These are phyloP conservation scores for Brienomyrus brachyistius DNA, from an alignment of 2,113 vertebrate species.

Conservation along the genomic window DNA sequence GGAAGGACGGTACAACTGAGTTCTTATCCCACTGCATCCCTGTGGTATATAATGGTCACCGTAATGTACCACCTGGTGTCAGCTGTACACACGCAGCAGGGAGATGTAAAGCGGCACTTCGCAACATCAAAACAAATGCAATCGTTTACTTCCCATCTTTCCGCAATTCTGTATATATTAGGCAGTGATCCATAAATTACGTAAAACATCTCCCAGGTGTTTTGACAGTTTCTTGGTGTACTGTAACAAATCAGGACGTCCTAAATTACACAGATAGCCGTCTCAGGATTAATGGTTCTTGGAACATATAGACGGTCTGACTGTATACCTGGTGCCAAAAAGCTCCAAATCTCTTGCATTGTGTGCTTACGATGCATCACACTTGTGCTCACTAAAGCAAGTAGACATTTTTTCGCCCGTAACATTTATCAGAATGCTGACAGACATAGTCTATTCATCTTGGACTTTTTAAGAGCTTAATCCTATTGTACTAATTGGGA, in stretches of 20 bases:
- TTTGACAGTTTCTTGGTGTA: not conserved
- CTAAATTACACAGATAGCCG: not conserved
- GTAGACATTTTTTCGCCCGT: not conserved
- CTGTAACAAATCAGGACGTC: not conserved
- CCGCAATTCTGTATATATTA: not conserved
- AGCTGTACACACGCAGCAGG: not conserved
- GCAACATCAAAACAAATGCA: not conserved
- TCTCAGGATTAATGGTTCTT: not conserved
- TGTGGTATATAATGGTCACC: not conserved
- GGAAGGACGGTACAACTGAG: not conserved
- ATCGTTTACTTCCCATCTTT: not conserved
- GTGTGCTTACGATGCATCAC: not conserved
- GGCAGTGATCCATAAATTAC: not conserved
- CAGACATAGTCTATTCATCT: constrained; percentile 42
- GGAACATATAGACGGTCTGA: not conserved
- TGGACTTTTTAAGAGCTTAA: constrained; percentile 44
- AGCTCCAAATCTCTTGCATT: not conserved
- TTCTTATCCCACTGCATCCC: not conserved
- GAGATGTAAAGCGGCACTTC: not conserved
- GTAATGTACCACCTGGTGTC: not conserved
- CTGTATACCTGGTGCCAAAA: not conserved
- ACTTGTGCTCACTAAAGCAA: not conserved
- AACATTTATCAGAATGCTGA: constrained; percentile 3
- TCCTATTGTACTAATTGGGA: constrained; percentile 50
- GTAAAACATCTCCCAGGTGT: not conserved